A percentile compares a stretch with the other conserved stretches of the same genome.
Evolutionary conservation across 2,113 vertebrate genomes (phyloP).

Genomic region (Oreotragus oreotragus): DNA sequence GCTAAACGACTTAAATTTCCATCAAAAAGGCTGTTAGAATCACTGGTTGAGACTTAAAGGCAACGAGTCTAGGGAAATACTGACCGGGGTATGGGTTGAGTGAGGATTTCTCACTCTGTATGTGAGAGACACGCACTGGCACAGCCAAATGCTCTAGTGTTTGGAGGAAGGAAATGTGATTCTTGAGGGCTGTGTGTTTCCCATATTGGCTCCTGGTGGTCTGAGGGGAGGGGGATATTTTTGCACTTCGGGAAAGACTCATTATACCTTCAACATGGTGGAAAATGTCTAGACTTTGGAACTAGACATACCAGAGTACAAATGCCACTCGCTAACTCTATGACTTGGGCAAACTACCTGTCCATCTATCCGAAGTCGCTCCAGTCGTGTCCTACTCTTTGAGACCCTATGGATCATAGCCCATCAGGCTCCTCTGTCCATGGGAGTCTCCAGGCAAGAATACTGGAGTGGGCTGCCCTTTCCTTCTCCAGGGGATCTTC

Average conservation of each 20-base stretch:
- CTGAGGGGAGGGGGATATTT: neutral
- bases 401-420: neutral
- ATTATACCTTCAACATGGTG: neutral
- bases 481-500: neutral
- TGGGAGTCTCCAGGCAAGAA: neutral
- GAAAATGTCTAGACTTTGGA: neutral
- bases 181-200: neutral
- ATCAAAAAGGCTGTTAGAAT: slow-evolving; percentile 35
- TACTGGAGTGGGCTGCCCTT: neutral
- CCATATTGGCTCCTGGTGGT: neutral
- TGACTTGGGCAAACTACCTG: neutral
- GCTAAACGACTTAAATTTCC: slow-evolving; percentile 50
- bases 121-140: neutral
- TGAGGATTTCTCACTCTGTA: neutral
- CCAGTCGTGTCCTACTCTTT: neutral
- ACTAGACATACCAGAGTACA: neutral
- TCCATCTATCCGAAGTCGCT: neutral
- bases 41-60: neutral
- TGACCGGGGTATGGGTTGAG: neutral
- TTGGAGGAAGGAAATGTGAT: neutral
- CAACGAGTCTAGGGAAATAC: neutral
- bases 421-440: neutral
- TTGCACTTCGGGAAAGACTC: neutral
- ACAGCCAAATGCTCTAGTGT: neutral
- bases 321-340: neutral